These are phyloP conservation scores for Meles meles DNA, from an alignment of 2,113 vertebrate genomes.

Conservation along the genomic window DNA sequence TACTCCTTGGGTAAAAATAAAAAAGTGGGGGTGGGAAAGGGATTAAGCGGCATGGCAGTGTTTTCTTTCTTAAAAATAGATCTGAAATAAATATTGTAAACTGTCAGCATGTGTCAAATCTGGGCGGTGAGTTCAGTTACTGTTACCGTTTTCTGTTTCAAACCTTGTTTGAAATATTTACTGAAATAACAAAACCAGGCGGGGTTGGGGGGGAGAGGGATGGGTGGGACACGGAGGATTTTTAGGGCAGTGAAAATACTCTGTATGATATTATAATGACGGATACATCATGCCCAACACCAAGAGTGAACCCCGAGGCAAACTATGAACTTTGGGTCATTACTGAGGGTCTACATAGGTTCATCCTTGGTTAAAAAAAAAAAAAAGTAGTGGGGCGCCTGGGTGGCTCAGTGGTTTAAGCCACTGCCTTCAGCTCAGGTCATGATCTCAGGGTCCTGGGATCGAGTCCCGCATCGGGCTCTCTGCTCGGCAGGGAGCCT, in stretches of 20 bases:
- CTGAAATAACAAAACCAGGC: background rate
- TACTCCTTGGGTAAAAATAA: conserved; percentile 51
- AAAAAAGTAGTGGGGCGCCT: too few relatives aligned
- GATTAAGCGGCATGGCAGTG: background rate
- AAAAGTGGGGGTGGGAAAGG: background rate
- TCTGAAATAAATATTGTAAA: conserved; percentile 32
- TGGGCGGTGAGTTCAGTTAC: background rate
- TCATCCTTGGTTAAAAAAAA: background rate
- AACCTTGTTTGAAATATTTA: background rate
- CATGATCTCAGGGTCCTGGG: too few relatives aligned
- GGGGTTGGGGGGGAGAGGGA: too few relatives aligned
- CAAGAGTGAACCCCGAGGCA: background rate
- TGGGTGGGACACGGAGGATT: too few relatives aligned
- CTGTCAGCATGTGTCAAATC: background rate
- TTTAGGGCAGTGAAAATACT: background rate
- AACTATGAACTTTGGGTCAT: background rate
- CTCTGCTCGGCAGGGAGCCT: too few relatives aligned
- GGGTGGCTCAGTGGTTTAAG: too few relatives aligned
- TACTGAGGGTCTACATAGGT: background rate
- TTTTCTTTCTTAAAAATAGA: conserved; percentile 66
- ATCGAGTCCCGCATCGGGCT: too few relatives aligned
- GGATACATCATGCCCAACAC: too few relatives aligned
- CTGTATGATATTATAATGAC: background rate
- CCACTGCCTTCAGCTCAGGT: too few relatives aligned
- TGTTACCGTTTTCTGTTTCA: background rate